These are phyloP conservation scores for Caenorhabditis sulstoni DNA, from an alignment of 2,888 invertebrate species.

Conservation along the genomic window DNA sequence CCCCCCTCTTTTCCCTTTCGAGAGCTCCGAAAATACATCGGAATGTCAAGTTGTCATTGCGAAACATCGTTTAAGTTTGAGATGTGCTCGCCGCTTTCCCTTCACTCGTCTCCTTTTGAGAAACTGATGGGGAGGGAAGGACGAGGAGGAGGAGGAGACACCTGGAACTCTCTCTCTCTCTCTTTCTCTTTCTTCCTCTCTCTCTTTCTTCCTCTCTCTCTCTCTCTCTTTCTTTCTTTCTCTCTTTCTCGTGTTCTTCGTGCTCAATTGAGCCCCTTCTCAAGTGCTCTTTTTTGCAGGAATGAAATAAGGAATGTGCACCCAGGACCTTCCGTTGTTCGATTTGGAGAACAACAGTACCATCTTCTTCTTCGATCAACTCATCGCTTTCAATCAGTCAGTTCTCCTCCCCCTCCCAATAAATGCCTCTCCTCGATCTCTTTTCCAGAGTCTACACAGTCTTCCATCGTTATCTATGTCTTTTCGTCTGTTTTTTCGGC, in stretches of 20 bases:
- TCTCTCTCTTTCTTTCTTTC: background rate
- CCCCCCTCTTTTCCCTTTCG: too few relatives aligned
- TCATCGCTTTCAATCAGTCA: conserved; percentile 64
- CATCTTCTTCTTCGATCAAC: conserved; percentile 61
- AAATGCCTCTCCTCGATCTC: too few relatives aligned
- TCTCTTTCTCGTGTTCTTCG: background rate
- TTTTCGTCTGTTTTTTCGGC: conserved; percentile 69
- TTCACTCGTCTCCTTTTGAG: background rate
- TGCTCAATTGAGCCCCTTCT: conserved; percentile 1
- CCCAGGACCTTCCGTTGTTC: conserved; percentile 66
- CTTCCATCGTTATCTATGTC: conserved; percentile 68
- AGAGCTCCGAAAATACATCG: too few relatives aligned
- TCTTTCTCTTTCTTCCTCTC: too few relatives aligned
- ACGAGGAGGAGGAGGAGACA: too few relatives aligned
- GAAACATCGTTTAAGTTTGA: conserved; percentile 53
- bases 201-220: too few relatives aligned
- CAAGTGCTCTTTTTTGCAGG: conserved; percentile 18
- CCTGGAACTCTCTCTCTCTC: too few relatives aligned
- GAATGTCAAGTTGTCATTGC: conserved; percentile 54
- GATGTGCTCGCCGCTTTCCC: conserved; percentile 9
- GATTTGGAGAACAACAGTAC: conserved; percentile 64
- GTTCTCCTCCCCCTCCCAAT: background rate
- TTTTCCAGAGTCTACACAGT: conserved; percentile 69
- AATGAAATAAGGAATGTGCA: conserved; percentile 58
- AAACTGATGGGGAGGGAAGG: too few relatives aligned